Evolutionary conservation across 2,113 vertebrate genomes (phyloP).

Genomic region (Oreocharis arfaki): DNA sequence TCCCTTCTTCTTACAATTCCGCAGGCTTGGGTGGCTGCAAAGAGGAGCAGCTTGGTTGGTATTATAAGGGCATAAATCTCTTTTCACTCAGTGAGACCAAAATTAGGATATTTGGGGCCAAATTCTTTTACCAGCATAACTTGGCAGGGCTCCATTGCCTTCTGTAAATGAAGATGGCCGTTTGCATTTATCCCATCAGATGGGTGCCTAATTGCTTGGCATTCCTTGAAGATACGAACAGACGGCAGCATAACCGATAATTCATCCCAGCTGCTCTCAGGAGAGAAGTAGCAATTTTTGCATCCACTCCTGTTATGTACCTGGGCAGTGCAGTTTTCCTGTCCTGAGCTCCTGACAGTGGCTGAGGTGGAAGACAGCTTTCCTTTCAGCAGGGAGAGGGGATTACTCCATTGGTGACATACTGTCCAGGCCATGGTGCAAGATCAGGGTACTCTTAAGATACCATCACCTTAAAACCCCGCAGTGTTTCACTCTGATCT

Average conservation of each 20-base stretch:
- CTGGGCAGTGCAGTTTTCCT: neutral
- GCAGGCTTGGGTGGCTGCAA: accelerated
- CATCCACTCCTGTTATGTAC: neutral
- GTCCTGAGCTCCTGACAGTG: neutral
- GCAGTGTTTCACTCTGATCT: neutral
- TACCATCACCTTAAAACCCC: neutral
- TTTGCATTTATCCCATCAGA: neutral
- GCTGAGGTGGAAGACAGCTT: neutral
- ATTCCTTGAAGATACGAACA: neutral
- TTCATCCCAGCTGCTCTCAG: neutral
- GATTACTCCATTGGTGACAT: accelerated
- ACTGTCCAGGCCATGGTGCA: neutral
- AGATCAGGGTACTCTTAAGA: neutral
- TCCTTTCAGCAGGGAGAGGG: neutral
- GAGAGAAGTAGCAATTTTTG: neutral
- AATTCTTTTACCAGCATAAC: neutral
- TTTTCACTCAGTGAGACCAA: neutral
- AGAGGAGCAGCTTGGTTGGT: neutral
- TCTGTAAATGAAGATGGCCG: neutral
- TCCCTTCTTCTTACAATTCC: neutral
- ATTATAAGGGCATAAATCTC: neutral
- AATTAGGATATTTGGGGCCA: neutral
- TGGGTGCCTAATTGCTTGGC: slow-evolving; percentile 38
- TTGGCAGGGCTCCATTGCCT: neutral
- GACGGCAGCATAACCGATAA: neutral